These are phyloP conservation scores for Hesperia comma DNA, from an alignment of 2,888 invertebrate genomes.

Conservation along the genomic window DNA sequence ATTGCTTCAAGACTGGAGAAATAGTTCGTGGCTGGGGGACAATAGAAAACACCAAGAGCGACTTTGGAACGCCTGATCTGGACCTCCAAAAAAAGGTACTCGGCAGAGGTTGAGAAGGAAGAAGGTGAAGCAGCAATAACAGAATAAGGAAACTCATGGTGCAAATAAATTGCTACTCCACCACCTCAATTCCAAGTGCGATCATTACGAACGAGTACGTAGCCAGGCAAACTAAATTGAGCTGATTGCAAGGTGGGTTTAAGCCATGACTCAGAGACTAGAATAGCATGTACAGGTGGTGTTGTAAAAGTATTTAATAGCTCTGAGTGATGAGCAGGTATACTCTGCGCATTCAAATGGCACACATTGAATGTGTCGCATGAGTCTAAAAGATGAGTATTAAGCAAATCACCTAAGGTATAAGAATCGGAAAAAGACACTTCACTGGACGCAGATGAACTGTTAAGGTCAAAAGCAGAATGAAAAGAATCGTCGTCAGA, in stretches of 20 bases:
- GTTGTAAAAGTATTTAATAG: neutral
- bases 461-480: neutral
- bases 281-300: neutral
- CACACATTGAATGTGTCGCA: too few species aligned
- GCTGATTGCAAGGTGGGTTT: neutral
- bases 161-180: too few species aligned
- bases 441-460: too few species aligned
- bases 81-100: constrained; percentile 3
- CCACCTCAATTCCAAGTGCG: too few species aligned
- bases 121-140: neutral
- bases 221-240: neutral
- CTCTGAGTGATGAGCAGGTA: neutral
- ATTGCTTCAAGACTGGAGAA: constrained; percentile 5
- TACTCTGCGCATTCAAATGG: too few species aligned
- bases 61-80: neutral
- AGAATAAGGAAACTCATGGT: too few species aligned
- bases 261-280: constrained; percentile 7
- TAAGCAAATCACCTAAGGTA: too few species aligned
- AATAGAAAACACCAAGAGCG: too few species aligned
- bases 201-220: too few species aligned
- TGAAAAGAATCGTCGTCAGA: constrained; percentile 1
- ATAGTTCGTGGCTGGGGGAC: too few species aligned
- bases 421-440: too few species aligned
- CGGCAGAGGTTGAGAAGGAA: neutral
- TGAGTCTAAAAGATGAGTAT: too few species aligned